These are phyloP conservation scores for Cyrtodaria siliqua DNA, from an alignment of 2,888 invertebrate genomes.

Conservation along the genomic window DNA sequence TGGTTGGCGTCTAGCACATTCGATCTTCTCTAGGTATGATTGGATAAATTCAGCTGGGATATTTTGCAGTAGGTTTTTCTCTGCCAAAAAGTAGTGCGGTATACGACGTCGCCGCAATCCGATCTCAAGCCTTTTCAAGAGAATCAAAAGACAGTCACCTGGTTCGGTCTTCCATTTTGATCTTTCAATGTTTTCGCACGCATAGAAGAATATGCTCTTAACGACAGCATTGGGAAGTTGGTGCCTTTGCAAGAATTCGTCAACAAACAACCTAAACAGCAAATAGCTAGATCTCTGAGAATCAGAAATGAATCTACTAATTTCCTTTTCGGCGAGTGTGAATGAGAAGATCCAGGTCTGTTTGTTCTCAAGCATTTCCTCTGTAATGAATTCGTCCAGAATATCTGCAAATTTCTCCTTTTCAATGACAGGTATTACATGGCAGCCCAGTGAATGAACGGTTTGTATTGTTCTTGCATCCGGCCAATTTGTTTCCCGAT, in stretches of 20 bases:
- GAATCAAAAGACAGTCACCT: constrained; percentile 26
- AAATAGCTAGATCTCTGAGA: constrained; percentile 27
- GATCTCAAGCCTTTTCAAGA: constrained; percentile 21
- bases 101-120: constrained; percentile 8
- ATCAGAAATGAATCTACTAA: constrained; percentile 15
- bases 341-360: constrained; percentile 33
- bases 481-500: constrained; percentile 14
- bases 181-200: constrained; percentile 35
- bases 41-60: background rate
- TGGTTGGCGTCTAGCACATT: constrained; percentile 6
- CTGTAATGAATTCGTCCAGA: background rate
- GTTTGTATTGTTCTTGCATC: constrained; percentile 4
- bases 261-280: constrained; percentile 18
- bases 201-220: constrained; percentile 43
- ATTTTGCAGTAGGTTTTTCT: constrained; percentile 23
- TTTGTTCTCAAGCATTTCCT: background rate
- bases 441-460: constrained; percentile 21
- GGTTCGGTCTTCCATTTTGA: constrained; percentile 31
- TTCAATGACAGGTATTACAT: constrained; percentile 19
- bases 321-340: constrained; percentile 26
- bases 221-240: constrained; percentile 14
- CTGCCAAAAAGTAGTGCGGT: constrained; percentile 40
- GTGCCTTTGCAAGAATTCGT: background rate
- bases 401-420: constrained; percentile 10
- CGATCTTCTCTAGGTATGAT: constrained; percentile 2